phyloP scores from a whole-genome alignment of 2,888 invertebrate species.

The Oscheius sp. region DNA sequence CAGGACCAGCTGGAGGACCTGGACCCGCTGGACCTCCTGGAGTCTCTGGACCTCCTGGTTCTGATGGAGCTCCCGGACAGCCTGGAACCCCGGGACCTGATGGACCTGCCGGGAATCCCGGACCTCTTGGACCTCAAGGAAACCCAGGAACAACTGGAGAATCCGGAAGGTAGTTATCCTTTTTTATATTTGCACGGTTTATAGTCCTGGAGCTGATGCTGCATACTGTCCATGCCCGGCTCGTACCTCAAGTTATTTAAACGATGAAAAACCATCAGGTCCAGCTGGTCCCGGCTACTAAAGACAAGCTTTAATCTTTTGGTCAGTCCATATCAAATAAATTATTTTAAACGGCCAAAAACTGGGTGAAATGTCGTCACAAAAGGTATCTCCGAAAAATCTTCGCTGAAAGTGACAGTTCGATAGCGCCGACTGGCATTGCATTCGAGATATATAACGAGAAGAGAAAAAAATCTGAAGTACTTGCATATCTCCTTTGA shows the following conservation, averaged over 20 bases:
- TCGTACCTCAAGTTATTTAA: too few relatives aligned
- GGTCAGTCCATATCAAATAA: too few relatives aligned
- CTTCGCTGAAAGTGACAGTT: too few relatives aligned
- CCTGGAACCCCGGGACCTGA: background rate
- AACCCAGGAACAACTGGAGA: conserved; percentile 48
- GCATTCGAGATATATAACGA: too few relatives aligned
- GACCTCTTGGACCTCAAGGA: conserved; percentile 49
- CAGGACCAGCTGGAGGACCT: conserved; percentile 10
- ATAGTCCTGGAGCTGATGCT: conserved; percentile 39
- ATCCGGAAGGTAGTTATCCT: conserved; percentile 45
- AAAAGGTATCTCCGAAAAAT: too few relatives aligned
- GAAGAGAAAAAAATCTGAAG: too few relatives aligned
- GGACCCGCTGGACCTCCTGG: conserved; percentile 11
- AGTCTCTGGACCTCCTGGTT: conserved; percentile 5
- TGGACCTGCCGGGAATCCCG: conserved; percentile 4
- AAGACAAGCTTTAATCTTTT: background rate
- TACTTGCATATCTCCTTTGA: too few relatives aligned
- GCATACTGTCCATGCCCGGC: conserved; percentile 54
- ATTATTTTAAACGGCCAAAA: too few relatives aligned
- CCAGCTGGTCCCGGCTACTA: background rate
- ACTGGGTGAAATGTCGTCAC: too few relatives aligned
- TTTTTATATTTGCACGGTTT: conserved; percentile 34
- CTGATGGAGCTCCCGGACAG: background rate
- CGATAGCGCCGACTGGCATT: too few relatives aligned
- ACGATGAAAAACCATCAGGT: background rate